Evolutionary conservation across 2,113 vertebrate species (phyloP), one percentile per base, ranked within the genome.

Genomic region (Brachypteracias leptosomus): DNA sequence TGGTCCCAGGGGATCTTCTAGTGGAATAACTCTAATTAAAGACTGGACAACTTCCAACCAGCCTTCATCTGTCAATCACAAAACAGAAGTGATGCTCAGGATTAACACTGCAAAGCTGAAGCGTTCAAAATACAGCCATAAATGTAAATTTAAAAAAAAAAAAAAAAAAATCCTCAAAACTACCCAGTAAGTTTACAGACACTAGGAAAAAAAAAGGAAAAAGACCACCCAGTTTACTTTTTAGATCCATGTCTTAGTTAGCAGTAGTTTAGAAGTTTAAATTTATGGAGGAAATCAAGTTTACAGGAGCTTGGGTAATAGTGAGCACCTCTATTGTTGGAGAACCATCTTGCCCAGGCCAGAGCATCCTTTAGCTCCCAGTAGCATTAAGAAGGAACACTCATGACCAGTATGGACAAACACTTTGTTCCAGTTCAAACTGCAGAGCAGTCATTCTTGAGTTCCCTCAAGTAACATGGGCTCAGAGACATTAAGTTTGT

Each of bases 11-110:
- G 99, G 99, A 97, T 99, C 99, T 96, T 99, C 99, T 97, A 99
- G 96, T 68, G 99, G 99, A 97, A 99, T 99, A 97, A 99, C 99
- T 98, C 99, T 98, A 95, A 99, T 99, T 96, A 99, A 98, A 95
- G 99, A 99, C 21, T 99, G 99, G 92, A 99, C 99, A 95, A 99
- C 99, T 91, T 99, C 99, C 95, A 99, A 96, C 99, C 99, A 99
- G 88, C 99, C 99, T 93, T 99, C 99, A 98, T 99, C 99, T 99
- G 97, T 84, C 80, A 96, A 93, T 70, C 94, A 96, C 52, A 97
- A 97, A 97, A 97, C 72, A 97, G 87, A 97, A 95, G 75, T 16
- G 67, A 89, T 7, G 24, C 84, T 94, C 51, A 97, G 66, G 74
- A 79, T 89, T 66, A 66, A 68, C 66, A 35, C 26, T 7, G 51